These are phyloP conservation scores for Muschampia plurimacula DNA, from an alignment of 2,888 invertebrate genomes.

Conservation along the genomic window DNA sequence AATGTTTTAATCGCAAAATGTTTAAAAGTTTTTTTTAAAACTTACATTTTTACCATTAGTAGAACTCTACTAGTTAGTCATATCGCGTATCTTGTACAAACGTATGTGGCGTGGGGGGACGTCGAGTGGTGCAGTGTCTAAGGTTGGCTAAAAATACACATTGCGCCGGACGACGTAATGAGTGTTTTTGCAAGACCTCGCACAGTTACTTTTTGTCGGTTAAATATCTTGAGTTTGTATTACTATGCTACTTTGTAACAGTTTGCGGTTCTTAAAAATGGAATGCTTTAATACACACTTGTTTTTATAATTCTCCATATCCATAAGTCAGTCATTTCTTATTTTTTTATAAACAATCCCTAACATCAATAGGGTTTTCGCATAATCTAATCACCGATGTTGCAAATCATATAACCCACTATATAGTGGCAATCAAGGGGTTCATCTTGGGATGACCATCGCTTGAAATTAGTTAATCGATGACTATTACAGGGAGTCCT, in stretches of 20 bases:
- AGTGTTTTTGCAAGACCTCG: slow-evolving; percentile 47
- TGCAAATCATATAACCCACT: no score
- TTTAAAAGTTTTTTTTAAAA: no score
- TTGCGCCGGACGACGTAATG: slow-evolving; percentile 54
- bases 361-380: no score
- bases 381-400: no score
- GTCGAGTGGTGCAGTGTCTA: slow-evolving; percentile 59
- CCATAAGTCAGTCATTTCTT: no score
- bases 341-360: no score
- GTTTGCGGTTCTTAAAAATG: not conserved
- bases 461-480: no score
- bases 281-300: not conserved
- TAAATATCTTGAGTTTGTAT: not conserved
- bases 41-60: no score
- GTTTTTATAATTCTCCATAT: not conserved
- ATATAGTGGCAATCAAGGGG: no score
- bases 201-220: slow-evolving; percentile 27
- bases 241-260: not conserved
- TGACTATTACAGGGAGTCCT: no score
- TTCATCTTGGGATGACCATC: no score
- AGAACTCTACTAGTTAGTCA: not conserved
- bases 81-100: slow-evolving; percentile 1
- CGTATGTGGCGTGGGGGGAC: slow-evolving; percentile 49
- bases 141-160: slow-evolving; percentile 69
- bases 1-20: no score